Percentiles rank a stretch among this genome's conserved stretches.
phyloP scores from a whole-genome alignment of 2,888 invertebrate species.

The Melanargia galathea region DNA sequence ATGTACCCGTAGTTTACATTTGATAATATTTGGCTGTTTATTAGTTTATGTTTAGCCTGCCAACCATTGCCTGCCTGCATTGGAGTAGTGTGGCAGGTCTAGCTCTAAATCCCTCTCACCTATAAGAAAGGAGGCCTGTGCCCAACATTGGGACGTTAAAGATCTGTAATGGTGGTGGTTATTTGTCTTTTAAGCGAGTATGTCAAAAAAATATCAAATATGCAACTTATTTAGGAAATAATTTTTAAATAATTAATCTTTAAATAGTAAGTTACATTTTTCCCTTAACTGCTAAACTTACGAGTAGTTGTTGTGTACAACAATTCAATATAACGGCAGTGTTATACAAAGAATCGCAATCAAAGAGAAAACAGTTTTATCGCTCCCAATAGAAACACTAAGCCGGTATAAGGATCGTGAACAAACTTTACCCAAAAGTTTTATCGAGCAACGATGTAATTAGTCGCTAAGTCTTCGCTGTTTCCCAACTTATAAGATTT shows the following conservation, averaged over 20 bases:
- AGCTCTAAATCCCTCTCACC: too few species aligned
- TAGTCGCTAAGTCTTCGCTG: conserved; percentile 68
- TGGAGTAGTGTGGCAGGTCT: too few species aligned
- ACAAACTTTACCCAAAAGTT: conserved; percentile 78
- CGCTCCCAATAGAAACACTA: conserved; percentile 37
- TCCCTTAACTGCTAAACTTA: conserved; percentile 7
- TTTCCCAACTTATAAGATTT: conserved; percentile 68
- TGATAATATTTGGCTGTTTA: too few species aligned
- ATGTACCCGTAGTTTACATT: too few species aligned
- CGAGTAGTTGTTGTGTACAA: conserved; percentile 11
- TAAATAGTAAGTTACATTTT: not conserved
- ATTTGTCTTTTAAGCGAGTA: too few species aligned
- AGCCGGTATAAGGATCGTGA: conserved; percentile 55
- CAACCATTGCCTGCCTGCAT: too few species aligned
- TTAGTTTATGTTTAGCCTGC: too few species aligned
- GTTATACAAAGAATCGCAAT: conserved; percentile 30
- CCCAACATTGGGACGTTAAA: too few species aligned
- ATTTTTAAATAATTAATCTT: not conserved
- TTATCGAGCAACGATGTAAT: conserved; percentile 79
- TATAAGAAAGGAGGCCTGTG: too few species aligned
- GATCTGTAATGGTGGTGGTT: too few species aligned
- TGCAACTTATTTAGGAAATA: too few species aligned
- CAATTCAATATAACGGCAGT: conserved; percentile 20
- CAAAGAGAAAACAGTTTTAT: conserved; percentile 37
- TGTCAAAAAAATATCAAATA: too few species aligned